Conservation (phyloP, 2,113 vertebrate genomes). For the Cromileptes altivelis region DNA sequence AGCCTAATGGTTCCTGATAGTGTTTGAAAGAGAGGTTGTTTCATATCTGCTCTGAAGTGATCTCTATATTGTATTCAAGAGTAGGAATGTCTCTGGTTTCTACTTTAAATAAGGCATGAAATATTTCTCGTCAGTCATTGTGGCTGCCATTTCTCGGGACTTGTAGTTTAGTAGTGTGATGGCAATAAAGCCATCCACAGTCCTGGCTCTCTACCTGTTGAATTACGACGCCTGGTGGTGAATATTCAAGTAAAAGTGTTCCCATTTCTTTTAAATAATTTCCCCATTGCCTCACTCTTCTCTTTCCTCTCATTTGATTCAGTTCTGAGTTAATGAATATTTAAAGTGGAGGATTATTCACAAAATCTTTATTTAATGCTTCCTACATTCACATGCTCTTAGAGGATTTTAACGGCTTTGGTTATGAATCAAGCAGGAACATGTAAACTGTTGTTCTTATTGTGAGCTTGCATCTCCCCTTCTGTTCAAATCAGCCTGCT, state of each 20-base stretch:
- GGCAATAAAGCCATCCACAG: conserved; percentile 13
- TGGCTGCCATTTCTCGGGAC: conserved; percentile 15
- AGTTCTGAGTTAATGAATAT: conserved; percentile 64
- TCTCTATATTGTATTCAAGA: neutral
- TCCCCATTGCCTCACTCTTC: neutral
- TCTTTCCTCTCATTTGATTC: conserved; percentile 45
- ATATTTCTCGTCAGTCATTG: neutral
- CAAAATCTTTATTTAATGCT: conserved; percentile 69
- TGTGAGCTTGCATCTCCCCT: neutral
- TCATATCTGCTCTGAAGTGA: conserved; percentile 15
- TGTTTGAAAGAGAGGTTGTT: conserved; percentile 14
- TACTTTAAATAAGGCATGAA: conserved; percentile 18
- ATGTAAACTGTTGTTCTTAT: conserved; percentile 57
- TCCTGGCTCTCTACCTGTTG: conserved; percentile 33
- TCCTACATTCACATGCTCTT: conserved; percentile 47
- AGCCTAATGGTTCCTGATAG: neutral
- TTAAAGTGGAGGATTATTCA: conserved; percentile 63
- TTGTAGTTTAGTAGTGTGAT: conserved; percentile 3
- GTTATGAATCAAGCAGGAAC: conserved; percentile 41
- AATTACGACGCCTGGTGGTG: conserved; percentile 18
- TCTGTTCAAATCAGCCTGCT: conserved; percentile 34
- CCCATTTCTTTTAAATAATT: conserved; percentile 32
- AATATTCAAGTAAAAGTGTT: conserved; percentile 40
- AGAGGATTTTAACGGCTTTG: conserved; percentile 40
- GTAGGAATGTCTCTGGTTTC: neutral